These are phyloP conservation scores for Belgica antarctica DNA, from an alignment of 2,888 invertebrate genomes.

Conservation along the genomic window DNA sequence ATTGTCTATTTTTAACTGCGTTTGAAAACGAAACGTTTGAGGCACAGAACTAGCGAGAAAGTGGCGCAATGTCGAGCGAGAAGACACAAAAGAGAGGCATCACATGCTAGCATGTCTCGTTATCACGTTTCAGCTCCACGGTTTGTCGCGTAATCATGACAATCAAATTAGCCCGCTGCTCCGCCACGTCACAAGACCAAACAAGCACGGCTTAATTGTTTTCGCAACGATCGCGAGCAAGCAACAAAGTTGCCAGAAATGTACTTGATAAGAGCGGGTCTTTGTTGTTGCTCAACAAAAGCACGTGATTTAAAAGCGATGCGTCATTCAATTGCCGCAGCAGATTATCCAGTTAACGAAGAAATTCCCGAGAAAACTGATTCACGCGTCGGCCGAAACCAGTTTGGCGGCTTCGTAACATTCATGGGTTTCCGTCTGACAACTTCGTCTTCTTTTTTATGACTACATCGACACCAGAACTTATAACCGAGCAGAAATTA, in stretches of 20 bases:
- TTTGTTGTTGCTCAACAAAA: neutral
- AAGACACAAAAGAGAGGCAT: neutral
- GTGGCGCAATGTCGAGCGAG: conserved; percentile 1
- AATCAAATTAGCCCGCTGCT: conserved; percentile 3
- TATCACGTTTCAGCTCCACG: neutral
- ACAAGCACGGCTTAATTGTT: neutral
- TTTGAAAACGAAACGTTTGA: neutral
- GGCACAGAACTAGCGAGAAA: neutral
- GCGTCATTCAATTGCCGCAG: conserved; percentile 6
- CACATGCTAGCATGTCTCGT: neutral
- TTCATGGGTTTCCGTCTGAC: neutral
- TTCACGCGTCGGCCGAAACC: neutral
- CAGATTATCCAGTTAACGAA: neutral
- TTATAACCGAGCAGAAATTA: neutral
- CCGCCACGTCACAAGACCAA: neutral
- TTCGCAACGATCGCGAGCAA: conserved; percentile 6
- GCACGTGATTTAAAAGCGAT: neutral
- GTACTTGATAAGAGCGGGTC: neutral
- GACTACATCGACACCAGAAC: conserved; percentile 3
- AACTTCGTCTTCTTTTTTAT: conserved; percentile 14
- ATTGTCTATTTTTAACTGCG: neutral
- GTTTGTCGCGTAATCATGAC: neutral
- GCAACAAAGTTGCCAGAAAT: neutral
- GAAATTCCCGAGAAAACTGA: neutral
- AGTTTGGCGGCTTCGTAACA: conserved; percentile 1